Evolutionary conservation across 2,113 vertebrate species (phyloP).

Genomic region (Sceloporus tristichus): DNA sequence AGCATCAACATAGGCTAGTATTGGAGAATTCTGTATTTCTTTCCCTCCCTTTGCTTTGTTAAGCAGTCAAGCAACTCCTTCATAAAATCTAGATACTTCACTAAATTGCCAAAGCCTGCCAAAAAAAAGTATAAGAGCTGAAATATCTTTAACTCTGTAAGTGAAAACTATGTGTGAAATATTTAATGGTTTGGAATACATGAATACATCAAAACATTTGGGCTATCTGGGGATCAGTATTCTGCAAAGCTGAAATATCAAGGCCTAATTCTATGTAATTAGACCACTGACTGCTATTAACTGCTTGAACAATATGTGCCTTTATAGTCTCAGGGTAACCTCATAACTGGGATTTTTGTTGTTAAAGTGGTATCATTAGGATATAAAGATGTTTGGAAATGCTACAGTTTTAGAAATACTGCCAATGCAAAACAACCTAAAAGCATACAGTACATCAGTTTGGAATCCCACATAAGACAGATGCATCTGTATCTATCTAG

Average conservation of each 20-base stretch:
- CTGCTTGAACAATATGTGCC: slow-evolving; percentile 34
- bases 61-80: slow-evolving; percentile 12
- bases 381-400: slow-evolving; percentile 37
- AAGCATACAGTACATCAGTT: fast-evolving
- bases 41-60: slow-evolving; percentile 7
- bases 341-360: slow-evolving; percentile 11
- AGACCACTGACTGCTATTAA: background rate
- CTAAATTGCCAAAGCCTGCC: slow-evolving; percentile 16
- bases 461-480: background rate
- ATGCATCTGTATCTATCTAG: background rate
- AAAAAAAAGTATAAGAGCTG: slow-evolving; percentile 3
- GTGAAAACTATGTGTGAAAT: slow-evolving; percentile 4
- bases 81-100: slow-evolving; percentile 24
- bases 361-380: slow-evolving; percentile 15
- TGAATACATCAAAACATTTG: background rate
- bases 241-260: slow-evolving; percentile 16
- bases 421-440: slow-evolving; percentile 28
- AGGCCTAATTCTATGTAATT: slow-evolving; percentile 28
- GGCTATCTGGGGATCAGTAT: background rate
- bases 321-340: slow-evolving; percentile 30
- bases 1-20: background rate
- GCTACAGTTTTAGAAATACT: slow-evolving; percentile 15
- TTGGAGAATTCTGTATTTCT: background rate
- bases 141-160: slow-evolving; percentile 10
- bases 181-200: slow-evolving; percentile 3